A percentile compares a stretch with the other conserved stretches of the same genome.
Evolutionary conservation across 2,113 vertebrate species (phyloP).

Genomic region (Terrapene triunguis): DNA sequence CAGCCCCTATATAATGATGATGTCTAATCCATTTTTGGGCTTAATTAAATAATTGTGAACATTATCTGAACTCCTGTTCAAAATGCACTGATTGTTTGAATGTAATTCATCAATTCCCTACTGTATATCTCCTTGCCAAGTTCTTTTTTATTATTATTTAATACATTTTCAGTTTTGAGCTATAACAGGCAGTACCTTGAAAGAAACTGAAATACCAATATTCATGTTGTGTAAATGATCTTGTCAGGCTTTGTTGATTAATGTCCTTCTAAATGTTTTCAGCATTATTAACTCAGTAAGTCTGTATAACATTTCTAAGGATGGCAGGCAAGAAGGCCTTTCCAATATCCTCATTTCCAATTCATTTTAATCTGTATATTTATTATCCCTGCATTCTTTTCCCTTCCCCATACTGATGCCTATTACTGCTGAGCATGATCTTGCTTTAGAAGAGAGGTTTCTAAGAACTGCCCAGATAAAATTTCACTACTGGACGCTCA

Average conservation of each 20-base stretch:
- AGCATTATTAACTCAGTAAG: neutral
- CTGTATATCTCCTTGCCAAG: neutral
- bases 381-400: neutral
- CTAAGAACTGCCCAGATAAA: neutral
- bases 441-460: neutral
- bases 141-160: neutral
- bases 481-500: neutral
- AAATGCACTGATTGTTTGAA: slow-evolving; percentile 10
- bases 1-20: neutral
- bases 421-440: neutral
- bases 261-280: slow-evolving; percentile 13
- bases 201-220: slow-evolving; percentile 26
- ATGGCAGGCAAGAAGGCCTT: neutral
- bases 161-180: slow-evolving; percentile 45
- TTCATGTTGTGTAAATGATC: neutral
- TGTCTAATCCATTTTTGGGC: slow-evolving; percentile 31
- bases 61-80: slow-evolving; percentile 8
- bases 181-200: neutral
- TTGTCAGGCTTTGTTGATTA: slow-evolving; percentile 5
- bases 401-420: neutral
- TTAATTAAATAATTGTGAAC: slow-evolving; percentile 56
- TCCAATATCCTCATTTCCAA: neutral
- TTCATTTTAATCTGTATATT: neutral
- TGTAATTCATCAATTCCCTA: slow-evolving; percentile 22
- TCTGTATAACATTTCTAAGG: neutral